Conservation (phyloP, 2,888 invertebrate genomes). For the Phorcus lineatus region DNA sequence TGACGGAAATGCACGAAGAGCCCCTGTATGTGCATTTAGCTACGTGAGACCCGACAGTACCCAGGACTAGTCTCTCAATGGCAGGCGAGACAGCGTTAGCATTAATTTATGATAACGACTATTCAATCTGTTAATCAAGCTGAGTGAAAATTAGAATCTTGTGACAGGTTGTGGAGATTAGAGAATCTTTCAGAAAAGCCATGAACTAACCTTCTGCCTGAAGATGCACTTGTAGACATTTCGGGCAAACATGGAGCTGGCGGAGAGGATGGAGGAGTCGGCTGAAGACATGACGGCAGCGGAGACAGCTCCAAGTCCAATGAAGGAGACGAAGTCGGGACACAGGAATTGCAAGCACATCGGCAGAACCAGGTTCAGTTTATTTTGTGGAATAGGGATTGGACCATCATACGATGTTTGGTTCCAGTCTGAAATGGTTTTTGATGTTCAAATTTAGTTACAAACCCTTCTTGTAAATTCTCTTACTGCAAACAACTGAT, state of each 20-base stretch:
- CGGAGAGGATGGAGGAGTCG: slow-evolving; percentile 97
- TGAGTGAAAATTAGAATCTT: no score
- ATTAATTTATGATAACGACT: no score
- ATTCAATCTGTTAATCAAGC: no score
- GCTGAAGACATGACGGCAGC: slow-evolving; percentile 99
- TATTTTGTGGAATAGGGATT: slow-evolving; percentile 73
- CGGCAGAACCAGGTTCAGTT: slow-evolving; percentile 96
- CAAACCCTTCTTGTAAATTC: no score
- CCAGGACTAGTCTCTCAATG: no score
- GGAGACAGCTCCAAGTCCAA: slow-evolving; percentile 97
- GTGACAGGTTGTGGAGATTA: no score
- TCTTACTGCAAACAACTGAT: no score
- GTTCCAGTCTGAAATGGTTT: slow-evolving; percentile 88
- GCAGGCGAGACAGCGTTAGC: no score
- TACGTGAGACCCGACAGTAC: no score
- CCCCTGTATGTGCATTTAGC: no score
- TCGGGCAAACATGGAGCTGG: slow-evolving; percentile 98
- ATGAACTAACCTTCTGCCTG: slow-evolving; percentile 84
- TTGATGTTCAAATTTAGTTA: no score
- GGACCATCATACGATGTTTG: slow-evolving; percentile 85
- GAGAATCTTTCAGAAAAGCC: not conserved
- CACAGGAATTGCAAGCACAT: slow-evolving; percentile 97
- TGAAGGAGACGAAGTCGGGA: slow-evolving; percentile 95
- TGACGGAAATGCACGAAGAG: no score
- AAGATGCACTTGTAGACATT: slow-evolving; percentile 99